Conservation (phyloP, 2,113 vertebrate species). For the Oreochromis aureus region DNA sequence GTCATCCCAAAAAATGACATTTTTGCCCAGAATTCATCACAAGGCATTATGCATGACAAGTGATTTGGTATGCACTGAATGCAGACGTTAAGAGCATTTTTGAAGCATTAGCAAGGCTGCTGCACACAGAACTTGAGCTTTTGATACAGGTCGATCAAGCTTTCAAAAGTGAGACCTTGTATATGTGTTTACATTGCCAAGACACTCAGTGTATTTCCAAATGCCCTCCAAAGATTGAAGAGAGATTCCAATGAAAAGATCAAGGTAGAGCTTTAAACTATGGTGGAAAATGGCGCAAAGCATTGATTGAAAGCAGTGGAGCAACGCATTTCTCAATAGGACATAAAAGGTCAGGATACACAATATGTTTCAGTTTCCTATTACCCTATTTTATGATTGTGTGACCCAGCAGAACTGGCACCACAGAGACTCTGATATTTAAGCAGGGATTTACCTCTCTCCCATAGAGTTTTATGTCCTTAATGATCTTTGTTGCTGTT, state of each 20-base stretch:
- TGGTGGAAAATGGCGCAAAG: neutral
- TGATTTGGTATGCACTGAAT: conserved; percentile 36
- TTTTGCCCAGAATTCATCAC: conserved; percentile 49
- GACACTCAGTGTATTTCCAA: conserved; percentile 10
- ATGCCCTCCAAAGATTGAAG: neutral
- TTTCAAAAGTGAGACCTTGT: neutral
- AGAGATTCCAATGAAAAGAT: conserved; percentile 1
- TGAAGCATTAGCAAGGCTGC: conserved; percentile 14
- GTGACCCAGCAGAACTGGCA: conserved; percentile 28
- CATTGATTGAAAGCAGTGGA: conserved; percentile 11
- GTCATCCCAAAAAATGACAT: conserved; percentile 36
- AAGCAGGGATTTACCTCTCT: conserved; percentile 47
- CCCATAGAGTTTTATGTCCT: conserved; percentile 46
- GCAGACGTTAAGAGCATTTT: conserved; percentile 16
- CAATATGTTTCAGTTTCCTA: conserved; percentile 21
- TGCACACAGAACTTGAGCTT: neutral
- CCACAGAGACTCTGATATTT: conserved; percentile 26
- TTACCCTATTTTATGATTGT: conserved; percentile 31
- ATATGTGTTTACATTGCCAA: conserved; percentile 34
- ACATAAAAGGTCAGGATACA: conserved; percentile 22
- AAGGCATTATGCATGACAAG: conserved; percentile 37
- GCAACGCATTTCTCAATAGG: neutral
- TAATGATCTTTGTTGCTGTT: conserved; percentile 40
- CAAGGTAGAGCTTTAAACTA: neutral
- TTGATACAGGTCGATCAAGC: conserved; percentile 3